Evolutionary conservation across 2,888 invertebrate species (phyloP), one percentile per base, ranked within the genome.

Genomic region (Coelogynopora nodosa): DNA sequence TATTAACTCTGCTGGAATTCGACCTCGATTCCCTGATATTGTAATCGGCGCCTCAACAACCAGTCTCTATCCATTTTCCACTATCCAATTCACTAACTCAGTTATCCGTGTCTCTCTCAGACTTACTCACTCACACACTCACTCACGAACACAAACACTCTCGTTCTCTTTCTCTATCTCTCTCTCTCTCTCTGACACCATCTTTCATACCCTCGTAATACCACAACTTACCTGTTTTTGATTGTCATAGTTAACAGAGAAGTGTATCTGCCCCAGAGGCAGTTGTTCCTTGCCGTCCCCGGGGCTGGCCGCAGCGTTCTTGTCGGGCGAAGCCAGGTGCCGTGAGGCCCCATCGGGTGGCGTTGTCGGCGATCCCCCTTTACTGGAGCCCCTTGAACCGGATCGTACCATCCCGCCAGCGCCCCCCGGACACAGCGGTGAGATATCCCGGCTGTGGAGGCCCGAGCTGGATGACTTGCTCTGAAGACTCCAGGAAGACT

Each of bases 191-290:
- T n/a, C n/a, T n/a, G n/a, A n/a, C n/a, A n/a, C n/a, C n/a, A n/a
- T n/a, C n/a, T n/a, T n/a, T n/a, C n/a, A n/a, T n/a, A n/a, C n/a
- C n/a, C n/a, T n/a, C n/a, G n/a, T n/a, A n/a, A n/a, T n/a, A n/a
- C n/a, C n/a, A n/a, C n/a, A 18, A 23, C 89, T 30, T 10, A 74
- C 74, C 89, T 88, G 90, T 89, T 93, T 94, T 88, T 89, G 31
- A 88, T 89, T 85, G 82, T 85, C 85, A 82, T 85, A 85, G 29
- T 67, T 85, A 2, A 67, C 67, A 5, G 80, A 82, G 67, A 85
- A 85, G 26, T 85, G 67, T 0, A 85, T 23, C 28, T 67, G 29
- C 2, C 85, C 85, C 27, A 85, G 28, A 5, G 82, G 29, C 23
- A 31, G 18, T 27, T 82, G 30, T 28, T 82, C 82, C 23, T 84